Evolutionary conservation across 2,113 vertebrate species (phyloP).

Genomic region (Kobus ellipsiprymnus): DNA sequence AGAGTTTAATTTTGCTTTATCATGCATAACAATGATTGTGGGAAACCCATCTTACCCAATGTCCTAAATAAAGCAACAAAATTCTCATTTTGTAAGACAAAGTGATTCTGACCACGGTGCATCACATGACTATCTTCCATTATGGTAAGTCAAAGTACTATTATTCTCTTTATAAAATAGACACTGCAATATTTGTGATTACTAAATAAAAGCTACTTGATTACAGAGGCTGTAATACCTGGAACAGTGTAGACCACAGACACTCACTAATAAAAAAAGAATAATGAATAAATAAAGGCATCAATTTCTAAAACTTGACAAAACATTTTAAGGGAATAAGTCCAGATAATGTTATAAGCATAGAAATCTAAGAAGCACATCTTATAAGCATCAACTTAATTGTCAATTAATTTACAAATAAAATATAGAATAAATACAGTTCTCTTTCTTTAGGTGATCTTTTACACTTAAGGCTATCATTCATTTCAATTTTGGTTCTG

Average conservation of each 20-base stretch:
- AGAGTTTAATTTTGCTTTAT: conserved; percentile 32
- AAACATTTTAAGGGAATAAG: neutral
- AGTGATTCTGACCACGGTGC: conserved; percentile 7
- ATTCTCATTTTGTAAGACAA: neutral
- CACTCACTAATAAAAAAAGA: neutral
- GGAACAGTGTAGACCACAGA: neutral
- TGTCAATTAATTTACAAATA: neutral
- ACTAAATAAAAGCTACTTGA: neutral
- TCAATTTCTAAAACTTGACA: neutral
- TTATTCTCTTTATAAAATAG: neutral
- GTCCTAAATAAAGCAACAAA: neutral
- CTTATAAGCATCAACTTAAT: neutral
- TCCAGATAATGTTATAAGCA: neutral
- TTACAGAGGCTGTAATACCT: neutral
- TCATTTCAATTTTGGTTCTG: neutral
- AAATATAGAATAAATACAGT: neutral
- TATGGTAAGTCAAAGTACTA: neutral
- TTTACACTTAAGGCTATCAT: neutral
- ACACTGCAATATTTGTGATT: neutral
- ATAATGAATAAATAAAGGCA: neutral
- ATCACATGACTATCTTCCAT: conserved; percentile 47
- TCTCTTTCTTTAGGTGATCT: neutral
- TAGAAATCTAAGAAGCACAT: neutral
- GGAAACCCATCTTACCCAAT: neutral
- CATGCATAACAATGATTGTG: neutral